Evolutionary conservation across 2,797 vertebrate species (phyloP).

Genomic region (Hippocampus kuda): DNA sequence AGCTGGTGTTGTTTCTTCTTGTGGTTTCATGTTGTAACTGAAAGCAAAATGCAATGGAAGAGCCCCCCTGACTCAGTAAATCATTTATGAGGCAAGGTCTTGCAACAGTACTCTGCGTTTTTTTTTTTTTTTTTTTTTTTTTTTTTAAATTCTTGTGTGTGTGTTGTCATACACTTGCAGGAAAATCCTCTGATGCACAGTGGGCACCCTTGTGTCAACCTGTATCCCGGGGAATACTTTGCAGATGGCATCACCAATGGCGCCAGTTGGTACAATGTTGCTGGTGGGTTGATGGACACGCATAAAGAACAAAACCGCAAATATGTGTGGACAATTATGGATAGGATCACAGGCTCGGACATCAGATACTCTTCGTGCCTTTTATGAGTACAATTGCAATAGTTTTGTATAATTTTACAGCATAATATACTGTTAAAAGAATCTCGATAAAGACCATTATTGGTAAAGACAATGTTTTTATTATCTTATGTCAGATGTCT

Average conservation of each 20-base stretch:
- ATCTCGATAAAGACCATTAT: neutral
- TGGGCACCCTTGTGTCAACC: slow-evolving; percentile 79
- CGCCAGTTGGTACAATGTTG: slow-evolving; percentile 89
- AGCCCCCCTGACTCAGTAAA: neutral
- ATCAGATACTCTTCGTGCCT: neutral
- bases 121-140: slow-evolving; percentile 17
- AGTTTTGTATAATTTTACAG: neutral
- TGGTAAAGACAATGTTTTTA: too few relatives aligned
- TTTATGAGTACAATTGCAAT: too few relatives aligned
- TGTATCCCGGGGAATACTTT: slow-evolving; percentile 79
- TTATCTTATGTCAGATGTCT: too few relatives aligned
- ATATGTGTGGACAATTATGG: neutral
- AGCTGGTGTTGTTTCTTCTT: neutral
- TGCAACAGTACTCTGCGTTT: slow-evolving; percentile 20
- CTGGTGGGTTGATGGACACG: slow-evolving; percentile 65
- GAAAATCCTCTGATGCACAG: slow-evolving; percentile 83
- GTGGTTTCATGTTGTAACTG: neutral
- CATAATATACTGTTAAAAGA: neutral
- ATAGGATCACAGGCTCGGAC: neutral
- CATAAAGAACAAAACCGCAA: neutral
- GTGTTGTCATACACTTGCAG: slow-evolving; percentile 50
- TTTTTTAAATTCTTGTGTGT: slow-evolving; percentile 11
- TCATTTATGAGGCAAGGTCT: slow-evolving; percentile 7
- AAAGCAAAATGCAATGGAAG: neutral
- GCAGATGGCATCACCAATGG: slow-evolving; percentile 91